phyloP scores from a whole-genome alignment of 92 coral and sea anemone species.

The Porites divaricata region DNA sequence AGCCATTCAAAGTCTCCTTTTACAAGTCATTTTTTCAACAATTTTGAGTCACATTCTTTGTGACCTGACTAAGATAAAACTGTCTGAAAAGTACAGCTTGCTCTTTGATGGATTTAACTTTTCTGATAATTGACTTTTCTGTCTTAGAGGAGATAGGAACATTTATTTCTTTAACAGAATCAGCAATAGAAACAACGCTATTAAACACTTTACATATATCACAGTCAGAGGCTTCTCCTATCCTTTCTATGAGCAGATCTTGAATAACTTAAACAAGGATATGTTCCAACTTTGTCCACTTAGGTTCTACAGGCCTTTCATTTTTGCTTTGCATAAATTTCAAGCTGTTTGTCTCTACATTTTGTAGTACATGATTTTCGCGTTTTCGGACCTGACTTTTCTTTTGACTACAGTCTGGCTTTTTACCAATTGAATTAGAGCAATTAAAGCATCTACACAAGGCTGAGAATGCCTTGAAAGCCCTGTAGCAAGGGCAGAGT shows the following conservation, averaged over 20 bases:
- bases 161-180: conserved; percentile 49
- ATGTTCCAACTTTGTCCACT: conserved; percentile 53
- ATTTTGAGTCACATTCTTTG: conserved; percentile 34
- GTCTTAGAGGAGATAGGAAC: conserved; percentile 41
- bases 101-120: conserved; percentile 34
- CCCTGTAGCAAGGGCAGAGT: conserved; percentile 40
- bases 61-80: conserved; percentile 46
- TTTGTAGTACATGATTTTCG: conserved; percentile 33
- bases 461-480: conserved; percentile 24
- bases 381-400: conserved; percentile 43
- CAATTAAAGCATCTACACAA: conserved; percentile 38
- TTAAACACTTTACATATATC: conserved; percentile 45
- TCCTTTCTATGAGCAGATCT: conserved; percentile 42
- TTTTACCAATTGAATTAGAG: conserved; percentile 49
- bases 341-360: conserved; percentile 35
- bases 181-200: conserved; percentile 39
- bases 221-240: conserved; percentile 41
- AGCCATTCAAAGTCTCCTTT: conserved; percentile 13
- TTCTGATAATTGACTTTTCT: conserved; percentile 41
- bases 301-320: conserved; percentile 42
- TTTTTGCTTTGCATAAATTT: conserved; percentile 32
- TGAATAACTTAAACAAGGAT: conserved; percentile 53
- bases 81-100: conserved; percentile 54
- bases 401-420: conserved; percentile 41
- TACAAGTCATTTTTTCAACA: neutral